Base-by-base conservation (phyloP, 2,797 vertebrate genomes). In the Harpagifer antarcticus region DNA sequence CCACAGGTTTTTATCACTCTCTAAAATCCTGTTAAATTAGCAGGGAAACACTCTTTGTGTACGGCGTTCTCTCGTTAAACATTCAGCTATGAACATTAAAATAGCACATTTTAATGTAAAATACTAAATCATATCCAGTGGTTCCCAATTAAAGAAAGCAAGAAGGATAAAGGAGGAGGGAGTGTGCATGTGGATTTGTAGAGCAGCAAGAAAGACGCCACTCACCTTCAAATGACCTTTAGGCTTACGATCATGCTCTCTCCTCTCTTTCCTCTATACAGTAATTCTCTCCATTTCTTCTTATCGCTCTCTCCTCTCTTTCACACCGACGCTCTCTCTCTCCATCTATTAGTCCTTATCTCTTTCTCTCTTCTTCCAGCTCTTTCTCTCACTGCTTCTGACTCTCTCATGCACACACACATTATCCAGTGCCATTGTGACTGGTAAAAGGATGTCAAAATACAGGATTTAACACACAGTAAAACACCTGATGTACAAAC, bases 201-300 rank as follows among this genome's bases (percentile, higher is more conserved):
- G 63, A 71, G 74, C 19, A 5, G 62, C 64, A 57, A 79, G 75
- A 88, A 88, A 81, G 69, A 86, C 53, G 55, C 66, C 61, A 64
- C 62, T 91, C 88, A 92, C 91, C 91, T 93, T 93, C 84, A 91
- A 91, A 88, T 89, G 85, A 92, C 91, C 90, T 93, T 86, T 72
- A 87, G 82, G 85, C 79, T 84, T 87, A 80, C 61, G 27, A 81
- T 82, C 69, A 75, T 44, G 40, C 68, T 87, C 62, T 70, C 74
- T 8, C 55, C 45, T 68, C 66, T 68, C 62, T 48, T 45, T 68
- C 45, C 55, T 19, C 60, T 68, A n/a, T 48, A 66, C 64, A 44
- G 50, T 54, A 64, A 74, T 87, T 83, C 68, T 76, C 67, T 75
- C 72, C 58, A 57, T 85, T 83, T 68, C 67, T 79, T 23, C 58